These are phyloP conservation scores for Hemicentrotus pulcherrimus DNA, from an alignment of 35 echinoderm and acorn worm genomes.

Conservation along the genomic window DNA sequence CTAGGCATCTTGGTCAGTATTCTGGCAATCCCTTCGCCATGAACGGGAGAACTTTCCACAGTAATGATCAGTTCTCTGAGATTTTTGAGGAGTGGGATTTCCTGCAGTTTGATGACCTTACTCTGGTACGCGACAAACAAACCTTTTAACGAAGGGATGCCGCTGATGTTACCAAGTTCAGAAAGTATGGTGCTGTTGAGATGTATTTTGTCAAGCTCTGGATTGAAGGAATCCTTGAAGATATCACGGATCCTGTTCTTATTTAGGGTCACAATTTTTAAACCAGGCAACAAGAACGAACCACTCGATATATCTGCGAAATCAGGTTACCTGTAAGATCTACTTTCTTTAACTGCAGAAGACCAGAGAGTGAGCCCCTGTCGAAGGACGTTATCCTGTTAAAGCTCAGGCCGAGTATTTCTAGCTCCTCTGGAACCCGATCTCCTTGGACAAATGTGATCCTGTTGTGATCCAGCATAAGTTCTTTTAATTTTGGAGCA, in stretches of 20 bases:
- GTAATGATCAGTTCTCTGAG: neutral
- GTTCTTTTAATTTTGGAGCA: neutral
- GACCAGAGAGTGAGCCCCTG: neutral
- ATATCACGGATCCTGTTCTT: neutral
- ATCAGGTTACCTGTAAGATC: neutral
- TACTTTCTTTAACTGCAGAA: neutral
- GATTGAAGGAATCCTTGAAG: neutral
- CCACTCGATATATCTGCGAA: neutral
- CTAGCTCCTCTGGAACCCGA: neutral
- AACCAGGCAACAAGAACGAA: neutral
- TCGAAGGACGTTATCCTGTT: neutral
- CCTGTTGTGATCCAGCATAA: neutral
- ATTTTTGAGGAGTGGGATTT: neutral
- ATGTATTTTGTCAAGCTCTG: neutral
- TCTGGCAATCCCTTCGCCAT: neutral
- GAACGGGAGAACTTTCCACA: neutral
- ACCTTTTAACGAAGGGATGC: neutral
- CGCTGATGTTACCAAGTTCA: neutral
- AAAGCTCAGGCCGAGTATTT: neutral
- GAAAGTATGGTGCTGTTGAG: neutral
- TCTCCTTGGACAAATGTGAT: neutral
- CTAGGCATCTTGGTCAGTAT: neutral
- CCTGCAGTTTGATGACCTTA: neutral
- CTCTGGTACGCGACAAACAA: neutral
- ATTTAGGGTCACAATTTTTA: neutral